Evolutionary conservation across 2,113 vertebrate species (phyloP).

Genomic region (Morone saxatilis): DNA sequence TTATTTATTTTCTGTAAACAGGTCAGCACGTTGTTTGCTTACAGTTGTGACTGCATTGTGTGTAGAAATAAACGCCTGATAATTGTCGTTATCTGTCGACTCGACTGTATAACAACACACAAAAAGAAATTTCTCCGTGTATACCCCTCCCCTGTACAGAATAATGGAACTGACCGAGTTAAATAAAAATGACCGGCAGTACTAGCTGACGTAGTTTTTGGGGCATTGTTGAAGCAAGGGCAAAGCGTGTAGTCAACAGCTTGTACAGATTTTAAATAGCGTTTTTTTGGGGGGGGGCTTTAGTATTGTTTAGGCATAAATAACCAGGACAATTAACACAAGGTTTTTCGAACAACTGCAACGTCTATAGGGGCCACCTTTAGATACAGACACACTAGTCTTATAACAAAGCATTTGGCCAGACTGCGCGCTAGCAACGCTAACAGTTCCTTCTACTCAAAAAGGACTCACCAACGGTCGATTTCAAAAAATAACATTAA

Average conservation of each 20-base stretch:
- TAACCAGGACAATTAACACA: constrained; percentile 14
- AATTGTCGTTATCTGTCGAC: background rate
- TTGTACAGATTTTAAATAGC: constrained; percentile 38
- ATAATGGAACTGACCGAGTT: constrained; percentile 57
- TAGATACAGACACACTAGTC: constrained; percentile 48
- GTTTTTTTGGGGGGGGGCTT: background rate
- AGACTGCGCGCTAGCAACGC: constrained; percentile 55
- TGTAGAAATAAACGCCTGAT: fast-evolving
- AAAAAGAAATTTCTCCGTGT: background rate
- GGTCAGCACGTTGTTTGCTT: fast-evolving
- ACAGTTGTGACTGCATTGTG: background rate
- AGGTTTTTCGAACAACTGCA: constrained; percentile 22
- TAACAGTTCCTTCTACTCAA: constrained; percentile 34
- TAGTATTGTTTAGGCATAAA: background rate
- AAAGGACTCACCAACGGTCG: constrained; percentile 66
- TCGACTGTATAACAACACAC: background rate
- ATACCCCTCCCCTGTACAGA: background rate
- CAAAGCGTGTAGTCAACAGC: background rate
- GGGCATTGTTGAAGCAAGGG: constrained; percentile 49
- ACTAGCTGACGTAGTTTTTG: constrained; percentile 43
- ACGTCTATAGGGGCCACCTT: constrained; percentile 15
- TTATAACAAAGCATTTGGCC: constrained; percentile 49
- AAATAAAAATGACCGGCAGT: constrained; percentile 45
- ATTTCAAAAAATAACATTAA: constrained; percentile 15
- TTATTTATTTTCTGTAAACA: background rate